phyloP scores from a whole-genome alignment of 2,797 vertebrate genomes.

The Psittacula echo region DNA sequence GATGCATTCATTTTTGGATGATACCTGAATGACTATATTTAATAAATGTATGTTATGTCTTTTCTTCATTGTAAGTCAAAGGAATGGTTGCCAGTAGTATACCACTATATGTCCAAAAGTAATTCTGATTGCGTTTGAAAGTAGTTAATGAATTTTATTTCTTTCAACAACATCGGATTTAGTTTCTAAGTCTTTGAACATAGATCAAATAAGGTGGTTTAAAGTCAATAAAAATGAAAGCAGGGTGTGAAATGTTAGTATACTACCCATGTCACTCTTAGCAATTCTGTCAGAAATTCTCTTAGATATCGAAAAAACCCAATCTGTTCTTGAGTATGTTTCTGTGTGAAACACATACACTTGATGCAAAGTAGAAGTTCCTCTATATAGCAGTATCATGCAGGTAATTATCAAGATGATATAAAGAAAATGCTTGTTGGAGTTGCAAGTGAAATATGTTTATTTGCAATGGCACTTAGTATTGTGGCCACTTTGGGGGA shows the following conservation, averaged over 20 bases:
- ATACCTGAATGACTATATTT: background rate
- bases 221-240: constrained; percentile 48
- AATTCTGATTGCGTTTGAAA: background rate
- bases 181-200: constrained; percentile 12
- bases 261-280: background rate
- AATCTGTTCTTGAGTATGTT: background rate
- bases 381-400: background rate
- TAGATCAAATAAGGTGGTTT: constrained; percentile 51
- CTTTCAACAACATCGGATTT: constrained; percentile 5
- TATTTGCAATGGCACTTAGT: background rate
- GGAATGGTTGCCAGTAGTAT: background rate
- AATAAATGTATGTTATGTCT: background rate
- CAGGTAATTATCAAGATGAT: background rate
- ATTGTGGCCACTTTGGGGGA: background rate
- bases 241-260: constrained; percentile 39
- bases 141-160: constrained; percentile 34
- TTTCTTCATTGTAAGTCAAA: background rate
- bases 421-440: background rate
- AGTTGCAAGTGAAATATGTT: background rate
- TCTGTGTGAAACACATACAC: background rate
- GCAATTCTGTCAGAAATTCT: constrained; percentile 28
- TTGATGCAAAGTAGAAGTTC: background rate
- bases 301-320: background rate
- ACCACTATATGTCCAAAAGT: background rate
- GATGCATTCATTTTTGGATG: background rate